Evolutionary conservation across 2,888 invertebrate genomes (phyloP).

Genomic region (Leptopilina myrica): DNA sequence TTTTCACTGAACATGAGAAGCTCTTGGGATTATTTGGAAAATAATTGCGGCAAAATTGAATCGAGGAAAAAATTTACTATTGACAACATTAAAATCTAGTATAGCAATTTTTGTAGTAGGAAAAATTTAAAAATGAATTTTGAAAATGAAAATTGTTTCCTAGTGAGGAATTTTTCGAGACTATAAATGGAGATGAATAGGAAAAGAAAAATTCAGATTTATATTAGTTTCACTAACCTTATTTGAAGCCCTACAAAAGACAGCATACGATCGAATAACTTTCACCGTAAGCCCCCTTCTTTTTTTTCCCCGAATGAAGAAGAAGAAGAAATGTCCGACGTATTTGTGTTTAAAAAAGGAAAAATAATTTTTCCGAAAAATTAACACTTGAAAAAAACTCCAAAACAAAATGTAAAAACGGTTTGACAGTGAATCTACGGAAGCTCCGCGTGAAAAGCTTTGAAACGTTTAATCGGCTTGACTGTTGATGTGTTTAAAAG

Average conservation of each 20-base stretch:
- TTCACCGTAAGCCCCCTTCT: constrained; percentile 54
- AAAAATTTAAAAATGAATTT: too few species aligned
- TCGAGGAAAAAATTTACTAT: too few species aligned
- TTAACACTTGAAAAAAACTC: too few species aligned
- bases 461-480: constrained; percentile 30
- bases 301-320: constrained; percentile 32
- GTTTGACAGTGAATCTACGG: not conserved
- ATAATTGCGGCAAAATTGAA: too few species aligned
- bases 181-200: too few species aligned
- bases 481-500: constrained; percentile 6
- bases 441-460: constrained; percentile 37
- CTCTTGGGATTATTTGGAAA: too few species aligned
- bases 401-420: too few species aligned
- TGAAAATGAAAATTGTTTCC: too few species aligned
- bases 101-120: too few species aligned
- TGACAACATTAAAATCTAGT: too few species aligned
- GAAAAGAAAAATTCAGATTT: not conserved
- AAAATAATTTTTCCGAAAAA: not conserved
- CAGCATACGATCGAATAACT: constrained; percentile 51
- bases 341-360: not conserved
- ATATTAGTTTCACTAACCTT: constrained; percentile 70
- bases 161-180: too few species aligned
- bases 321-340: constrained; percentile 12
- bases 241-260: constrained; percentile 57
- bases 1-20: too few species aligned